Evolutionary conservation across 2,797 vertebrate genomes (phyloP).

Genomic region (Spheniscus humboldti): DNA sequence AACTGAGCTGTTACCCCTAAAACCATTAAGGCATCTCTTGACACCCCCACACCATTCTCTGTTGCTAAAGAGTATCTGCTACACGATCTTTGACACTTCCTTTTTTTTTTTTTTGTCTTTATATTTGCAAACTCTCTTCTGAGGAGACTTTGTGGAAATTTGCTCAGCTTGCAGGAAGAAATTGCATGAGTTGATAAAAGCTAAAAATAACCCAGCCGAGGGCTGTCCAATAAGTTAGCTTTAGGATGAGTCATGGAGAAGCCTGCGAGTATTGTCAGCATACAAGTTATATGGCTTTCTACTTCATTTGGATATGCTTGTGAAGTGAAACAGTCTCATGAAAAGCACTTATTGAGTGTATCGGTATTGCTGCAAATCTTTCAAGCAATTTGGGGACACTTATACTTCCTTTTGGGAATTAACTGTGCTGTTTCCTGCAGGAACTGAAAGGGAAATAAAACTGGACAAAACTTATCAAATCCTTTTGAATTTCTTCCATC

Average conservation of each 20-base stretch:
- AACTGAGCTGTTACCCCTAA: background rate
- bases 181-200: slow-evolving; percentile 27
- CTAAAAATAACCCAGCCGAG: slow-evolving; percentile 49
- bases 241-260: slow-evolving; percentile 43
- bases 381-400: background rate
- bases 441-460: background rate
- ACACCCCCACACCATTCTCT: background rate
- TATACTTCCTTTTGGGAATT: background rate
- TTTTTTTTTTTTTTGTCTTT: background rate
- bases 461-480: background rate
- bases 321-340: background rate
- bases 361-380: background rate
- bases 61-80: background rate
- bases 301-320: background rate
- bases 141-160: background rate
- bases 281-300: background rate
- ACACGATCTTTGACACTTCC: background rate
- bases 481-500: background rate
- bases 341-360: background rate
- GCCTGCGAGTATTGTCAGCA: background rate
- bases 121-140: background rate
- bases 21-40: background rate
- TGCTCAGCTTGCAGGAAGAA: slow-evolving; percentile 43
- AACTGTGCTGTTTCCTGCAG: background rate
- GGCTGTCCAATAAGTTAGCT: background rate